Conservation (phyloP, 2,797 vertebrate genomes). For the Neosilurus mollespiculum region DNA sequence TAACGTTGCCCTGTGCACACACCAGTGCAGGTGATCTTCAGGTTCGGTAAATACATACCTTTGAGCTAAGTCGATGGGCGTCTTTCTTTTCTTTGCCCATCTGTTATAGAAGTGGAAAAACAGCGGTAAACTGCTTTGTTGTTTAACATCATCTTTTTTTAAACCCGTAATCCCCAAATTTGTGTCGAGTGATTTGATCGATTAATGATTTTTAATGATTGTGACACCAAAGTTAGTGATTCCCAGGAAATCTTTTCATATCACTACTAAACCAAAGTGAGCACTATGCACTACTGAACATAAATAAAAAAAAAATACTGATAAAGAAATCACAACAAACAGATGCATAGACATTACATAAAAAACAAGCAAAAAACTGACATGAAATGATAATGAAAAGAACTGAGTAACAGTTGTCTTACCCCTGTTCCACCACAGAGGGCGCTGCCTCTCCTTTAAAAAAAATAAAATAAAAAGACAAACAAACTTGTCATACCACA, state of each 20-base stretch:
- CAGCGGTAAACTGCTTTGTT: slow-evolving; percentile 79
- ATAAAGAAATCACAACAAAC: not conserved
- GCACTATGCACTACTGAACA: not conserved
- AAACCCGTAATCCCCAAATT: slow-evolving; percentile 37
- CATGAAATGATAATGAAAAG: slow-evolving; percentile 15
- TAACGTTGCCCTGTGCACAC: slow-evolving; percentile 68
- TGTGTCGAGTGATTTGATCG: slow-evolving; percentile 44
- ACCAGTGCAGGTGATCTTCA: slow-evolving; percentile 70
- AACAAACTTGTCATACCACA: not conserved
- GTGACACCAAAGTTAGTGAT: slow-evolving; percentile 28
- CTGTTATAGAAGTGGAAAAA: slow-evolving; percentile 88
- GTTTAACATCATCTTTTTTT: slow-evolving; percentile 69
- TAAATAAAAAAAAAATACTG: not conserved
- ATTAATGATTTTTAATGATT: slow-evolving; percentile 31
- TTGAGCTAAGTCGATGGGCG: slow-evolving; percentile 82
- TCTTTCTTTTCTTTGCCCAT: slow-evolving; percentile 88
- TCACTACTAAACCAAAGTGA: slow-evolving; percentile 17
- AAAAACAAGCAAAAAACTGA: not conserved
- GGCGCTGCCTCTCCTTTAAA: slow-evolving; percentile 67
- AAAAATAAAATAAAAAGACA: not conserved
- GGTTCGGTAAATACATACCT: slow-evolving; percentile 79
- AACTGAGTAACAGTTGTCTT: slow-evolving; percentile 56
- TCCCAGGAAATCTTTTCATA: not conserved
- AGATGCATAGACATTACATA: slow-evolving; percentile 3
- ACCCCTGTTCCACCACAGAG: slow-evolving; percentile 75